A percentile compares a stretch with the other conserved stretches of the same genome.
Evolutionary conservation across 2,888 invertebrate genomes (phyloP).

Genomic region (Drosophila lutescens): DNA sequence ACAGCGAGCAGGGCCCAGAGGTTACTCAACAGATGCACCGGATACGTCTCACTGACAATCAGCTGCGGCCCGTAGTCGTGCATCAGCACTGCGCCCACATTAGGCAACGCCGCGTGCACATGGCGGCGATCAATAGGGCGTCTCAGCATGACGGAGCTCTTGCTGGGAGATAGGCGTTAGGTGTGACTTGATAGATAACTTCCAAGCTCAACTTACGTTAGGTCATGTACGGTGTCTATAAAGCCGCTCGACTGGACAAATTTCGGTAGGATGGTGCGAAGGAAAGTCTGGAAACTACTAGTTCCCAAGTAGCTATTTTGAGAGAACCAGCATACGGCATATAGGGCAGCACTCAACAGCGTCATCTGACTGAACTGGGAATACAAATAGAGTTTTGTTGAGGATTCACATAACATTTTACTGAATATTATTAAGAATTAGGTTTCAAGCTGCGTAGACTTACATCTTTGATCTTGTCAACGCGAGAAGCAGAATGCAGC

Average conservation of each 20-base stretch:
- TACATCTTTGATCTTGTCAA: conserved; percentile 76
- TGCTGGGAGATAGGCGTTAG: conserved; percentile 55
- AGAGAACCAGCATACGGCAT: conserved; percentile 77
- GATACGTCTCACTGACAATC: conserved; percentile 81
- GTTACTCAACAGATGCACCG: conserved; percentile 78
- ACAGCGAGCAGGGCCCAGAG: conserved; percentile 77
- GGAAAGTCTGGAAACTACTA: conserved; percentile 68
- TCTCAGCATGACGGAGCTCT: conserved; percentile 78
- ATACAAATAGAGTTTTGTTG: neutral
- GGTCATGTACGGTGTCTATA: conserved; percentile 61
- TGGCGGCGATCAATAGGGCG: conserved; percentile 77
- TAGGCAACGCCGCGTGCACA: conserved; percentile 80
- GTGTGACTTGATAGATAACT: neutral
- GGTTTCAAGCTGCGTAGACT: conserved; percentile 12
- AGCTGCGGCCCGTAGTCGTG: conserved; percentile 79
- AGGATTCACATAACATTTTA: too few species aligned
- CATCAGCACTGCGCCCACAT: conserved; percentile 81
- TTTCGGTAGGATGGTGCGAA: conserved; percentile 75
- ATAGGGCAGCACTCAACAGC: conserved; percentile 77
- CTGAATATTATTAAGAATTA: too few species aligned
- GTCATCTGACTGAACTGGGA: conserved; percentile 83
- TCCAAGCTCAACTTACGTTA: conserved; percentile 71
- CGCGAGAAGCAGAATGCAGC: conserved; percentile 79
- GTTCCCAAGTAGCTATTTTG: conserved; percentile 53
- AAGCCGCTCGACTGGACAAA: conserved; percentile 79